Evolutionary conservation across 2,113 vertebrate genomes (phyloP).

Genomic region (Microcebus griseorufus): DNA sequence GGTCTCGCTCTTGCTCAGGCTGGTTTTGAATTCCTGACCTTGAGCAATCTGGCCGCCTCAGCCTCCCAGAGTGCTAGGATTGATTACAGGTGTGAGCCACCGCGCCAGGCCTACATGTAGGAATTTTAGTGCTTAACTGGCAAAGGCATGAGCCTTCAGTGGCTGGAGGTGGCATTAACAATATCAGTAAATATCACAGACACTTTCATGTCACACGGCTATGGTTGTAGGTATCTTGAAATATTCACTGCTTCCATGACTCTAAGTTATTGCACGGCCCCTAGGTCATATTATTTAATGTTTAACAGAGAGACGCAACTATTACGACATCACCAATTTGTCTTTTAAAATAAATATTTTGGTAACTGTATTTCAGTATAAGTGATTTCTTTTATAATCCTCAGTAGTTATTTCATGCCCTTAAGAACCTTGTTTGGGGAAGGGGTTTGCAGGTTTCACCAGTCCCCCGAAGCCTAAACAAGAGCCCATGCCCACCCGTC

Average conservation of each 20-base stretch:
- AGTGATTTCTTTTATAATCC: not conserved
- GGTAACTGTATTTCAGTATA: not conserved
- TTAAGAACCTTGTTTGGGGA: not conserved
- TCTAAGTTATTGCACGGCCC: not conserved
- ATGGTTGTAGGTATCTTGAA: not conserved
- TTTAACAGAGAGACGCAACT: slow-evolving; percentile 22
- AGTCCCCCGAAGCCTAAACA: not conserved
- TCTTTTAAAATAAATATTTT: not conserved
- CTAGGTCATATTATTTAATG: slow-evolving; percentile 3
- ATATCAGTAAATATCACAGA: not conserved
- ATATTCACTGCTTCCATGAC: slow-evolving; percentile 1
- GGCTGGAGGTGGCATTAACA: not conserved
- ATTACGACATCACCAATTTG: not conserved
- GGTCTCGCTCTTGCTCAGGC: too few species aligned
- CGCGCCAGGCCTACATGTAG: too few species aligned
- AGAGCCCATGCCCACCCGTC: rapidly evolving
- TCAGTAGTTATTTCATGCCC: not conserved
- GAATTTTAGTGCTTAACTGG: too few species aligned
- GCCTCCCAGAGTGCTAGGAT: too few species aligned
- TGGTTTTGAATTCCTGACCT: too few species aligned
- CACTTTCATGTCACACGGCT: not conserved
- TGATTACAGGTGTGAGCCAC: too few species aligned
- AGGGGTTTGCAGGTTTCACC: not conserved
- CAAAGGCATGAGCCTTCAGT: too few species aligned
- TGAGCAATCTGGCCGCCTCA: too few species aligned